Conservation (phyloP, 2,113 vertebrate species). For the Lepus europaeus region DNA sequence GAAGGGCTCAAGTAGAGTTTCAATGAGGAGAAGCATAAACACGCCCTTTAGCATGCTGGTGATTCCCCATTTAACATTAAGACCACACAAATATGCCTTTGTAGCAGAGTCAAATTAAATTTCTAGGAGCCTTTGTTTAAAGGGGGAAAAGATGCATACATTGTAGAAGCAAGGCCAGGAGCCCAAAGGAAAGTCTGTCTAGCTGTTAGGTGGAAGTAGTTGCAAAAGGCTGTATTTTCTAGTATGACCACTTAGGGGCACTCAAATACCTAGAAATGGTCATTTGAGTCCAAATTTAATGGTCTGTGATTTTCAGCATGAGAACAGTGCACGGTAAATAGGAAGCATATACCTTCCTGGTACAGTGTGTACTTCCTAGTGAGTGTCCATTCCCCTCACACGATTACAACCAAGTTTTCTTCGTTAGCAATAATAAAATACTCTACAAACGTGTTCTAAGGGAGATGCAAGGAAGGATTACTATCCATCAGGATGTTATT, state of each 20-base stretch:
- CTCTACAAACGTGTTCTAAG: neutral
- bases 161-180: rapidly evolving
- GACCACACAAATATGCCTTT: slow-evolving; percentile 48
- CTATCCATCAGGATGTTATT: neutral
- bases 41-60: slow-evolving; percentile 71
- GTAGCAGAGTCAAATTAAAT: neutral
- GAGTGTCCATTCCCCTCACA: neutral
- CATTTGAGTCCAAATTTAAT: neutral
- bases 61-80: slow-evolving; percentile 78
- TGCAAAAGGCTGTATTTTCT: slow-evolving; percentile 81
- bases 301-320: neutral
- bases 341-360: neutral
- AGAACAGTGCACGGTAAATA: neutral
- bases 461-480: neutral
- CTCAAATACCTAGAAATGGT: slow-evolving; percentile 85
- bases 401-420: neutral
- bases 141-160: rapidly evolving
- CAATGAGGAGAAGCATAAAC: slow-evolving; percentile 63
- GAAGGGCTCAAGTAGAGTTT: slow-evolving; percentile 68
- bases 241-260: slow-evolving; percentile 89
- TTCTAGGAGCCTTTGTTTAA: neutral
- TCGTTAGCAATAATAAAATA: neutral
- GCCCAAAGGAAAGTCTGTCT: slow-evolving; percentile 1
- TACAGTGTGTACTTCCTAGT: neutral
- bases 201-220: neutral